Conservation (phyloP, 2,797 vertebrate species). For the Choloepus didactylus region DNA sequence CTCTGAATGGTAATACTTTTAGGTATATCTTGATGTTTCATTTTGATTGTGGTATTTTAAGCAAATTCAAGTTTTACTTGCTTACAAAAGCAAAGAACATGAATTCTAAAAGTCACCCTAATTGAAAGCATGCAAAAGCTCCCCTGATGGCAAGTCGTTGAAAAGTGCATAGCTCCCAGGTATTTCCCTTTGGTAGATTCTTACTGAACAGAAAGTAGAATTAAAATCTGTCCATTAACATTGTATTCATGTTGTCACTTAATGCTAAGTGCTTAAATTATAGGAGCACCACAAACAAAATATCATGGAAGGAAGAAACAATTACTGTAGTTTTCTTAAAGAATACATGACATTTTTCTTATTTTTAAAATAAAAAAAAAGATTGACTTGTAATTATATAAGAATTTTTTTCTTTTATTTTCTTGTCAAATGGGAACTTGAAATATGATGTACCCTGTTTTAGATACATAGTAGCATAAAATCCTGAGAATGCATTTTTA, state of each 20-base stretch:
- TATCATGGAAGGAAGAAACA: constrained; percentile 66
- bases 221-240: constrained; percentile 74
- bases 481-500: not conserved
- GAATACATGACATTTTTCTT: not conserved
- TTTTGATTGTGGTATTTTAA: constrained; percentile 85
- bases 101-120: constrained; percentile 87
- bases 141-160: constrained; percentile 84
- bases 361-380: not conserved
- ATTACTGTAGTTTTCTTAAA: constrained; percentile 64
- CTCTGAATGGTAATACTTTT: constrained; percentile 82
- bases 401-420: not conserved
- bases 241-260: constrained; percentile 78
- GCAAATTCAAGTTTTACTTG: constrained; percentile 83
- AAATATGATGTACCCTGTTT: not conserved
- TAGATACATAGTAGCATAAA: not conserved
- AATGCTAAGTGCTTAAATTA: constrained; percentile 79
- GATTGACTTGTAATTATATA: not conserved
- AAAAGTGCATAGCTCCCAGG: constrained; percentile 83
- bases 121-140: constrained; percentile 83
- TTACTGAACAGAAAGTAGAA: constrained; percentile 81
- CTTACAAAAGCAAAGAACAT: constrained; percentile 85
- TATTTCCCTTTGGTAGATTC: constrained; percentile 85
- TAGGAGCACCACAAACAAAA: constrained; percentile 79
- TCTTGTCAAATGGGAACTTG: not conserved
- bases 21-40: constrained; percentile 82